These are phyloP conservation scores for Cheilosia vulpina DNA, from an alignment of 2,888 invertebrate species.

Conservation along the genomic window DNA sequence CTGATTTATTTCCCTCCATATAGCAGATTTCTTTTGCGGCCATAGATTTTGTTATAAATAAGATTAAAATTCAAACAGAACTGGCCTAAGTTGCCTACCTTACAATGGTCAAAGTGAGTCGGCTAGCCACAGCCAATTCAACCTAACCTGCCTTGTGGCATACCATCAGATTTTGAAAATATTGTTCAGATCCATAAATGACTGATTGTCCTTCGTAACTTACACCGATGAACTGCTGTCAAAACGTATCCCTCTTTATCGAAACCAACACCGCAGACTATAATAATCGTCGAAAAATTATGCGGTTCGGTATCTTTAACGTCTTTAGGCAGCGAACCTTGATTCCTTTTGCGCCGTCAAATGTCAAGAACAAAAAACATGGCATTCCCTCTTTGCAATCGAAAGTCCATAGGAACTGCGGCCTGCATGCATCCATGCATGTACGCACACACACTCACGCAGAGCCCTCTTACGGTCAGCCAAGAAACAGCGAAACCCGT, in stretches of 20 bases:
- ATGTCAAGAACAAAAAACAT: constrained; percentile 20
- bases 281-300: constrained; percentile 22
- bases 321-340: constrained; percentile 70
- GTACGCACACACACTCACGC: constrained; percentile 20
- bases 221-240: not conserved
- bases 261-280: not conserved
- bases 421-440: constrained; percentile 68
- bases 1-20: too few relatives aligned
- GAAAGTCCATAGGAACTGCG: constrained; percentile 40
- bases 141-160: not conserved
- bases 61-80: not conserved
- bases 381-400: constrained; percentile 42
- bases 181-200: too few relatives aligned
- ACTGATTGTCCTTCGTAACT: not conserved
- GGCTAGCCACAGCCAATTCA: too few relatives aligned
- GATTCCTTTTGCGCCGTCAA: constrained; percentile 62
- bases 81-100: not conserved
- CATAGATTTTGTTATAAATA: too few relatives aligned
- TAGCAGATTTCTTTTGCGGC: too few relatives aligned
- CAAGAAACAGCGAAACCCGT: constrained; percentile 39
- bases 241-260: not conserved
- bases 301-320: constrained; percentile 60
- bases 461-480: constrained; percentile 38
- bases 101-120: not conserved
- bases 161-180: not conserved